phyloP scores from a whole-genome alignment of 2,888 invertebrate species.

The Notodonta ziczac region DNA sequence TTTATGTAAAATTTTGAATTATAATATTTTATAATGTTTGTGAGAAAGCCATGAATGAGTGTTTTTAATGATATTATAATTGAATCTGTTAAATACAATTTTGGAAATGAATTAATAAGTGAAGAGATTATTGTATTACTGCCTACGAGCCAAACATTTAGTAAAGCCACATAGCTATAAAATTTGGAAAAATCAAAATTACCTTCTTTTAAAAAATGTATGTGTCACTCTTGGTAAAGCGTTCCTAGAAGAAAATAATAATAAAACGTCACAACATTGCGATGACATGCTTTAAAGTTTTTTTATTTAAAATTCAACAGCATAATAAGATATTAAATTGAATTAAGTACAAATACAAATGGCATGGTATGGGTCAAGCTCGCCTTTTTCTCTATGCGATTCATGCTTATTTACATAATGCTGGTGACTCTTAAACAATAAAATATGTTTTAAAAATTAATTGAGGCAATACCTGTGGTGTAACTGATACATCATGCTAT shows the following conservation, averaged over 20 bases:
- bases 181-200: conserved; percentile 59
- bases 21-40: neutral
- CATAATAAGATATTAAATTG: neutral
- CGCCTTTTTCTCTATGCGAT: too few relatives aligned
- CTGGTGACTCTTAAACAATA: conserved; percentile 7
- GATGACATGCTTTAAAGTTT: conserved; percentile 52
- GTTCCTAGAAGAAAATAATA: conserved; percentile 87
- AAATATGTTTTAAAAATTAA: conserved; percentile 8
- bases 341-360: too few relatives aligned
- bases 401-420: neutral
- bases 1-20: neutral
- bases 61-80: too few relatives aligned
- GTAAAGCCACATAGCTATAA: conserved; percentile 30
- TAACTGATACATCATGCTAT: conserved; percentile 31
- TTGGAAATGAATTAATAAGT: neutral
- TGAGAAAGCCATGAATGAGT: too few relatives aligned
- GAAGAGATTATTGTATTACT: neutral
- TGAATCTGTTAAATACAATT: too few relatives aligned
- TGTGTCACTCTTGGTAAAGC: conserved; percentile 92
- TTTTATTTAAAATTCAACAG: conserved; percentile 5
- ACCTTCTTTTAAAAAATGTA: conserved; percentile 91
- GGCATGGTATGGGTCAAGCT: too few relatives aligned
- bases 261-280: conserved; percentile 80
- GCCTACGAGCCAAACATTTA: conserved; percentile 15
- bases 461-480: conserved; percentile 17